These are phyloP conservation scores for Ceratotherium simum DNA, from an alignment of 2,113 vertebrate genomes.

Conservation along the genomic window DNA sequence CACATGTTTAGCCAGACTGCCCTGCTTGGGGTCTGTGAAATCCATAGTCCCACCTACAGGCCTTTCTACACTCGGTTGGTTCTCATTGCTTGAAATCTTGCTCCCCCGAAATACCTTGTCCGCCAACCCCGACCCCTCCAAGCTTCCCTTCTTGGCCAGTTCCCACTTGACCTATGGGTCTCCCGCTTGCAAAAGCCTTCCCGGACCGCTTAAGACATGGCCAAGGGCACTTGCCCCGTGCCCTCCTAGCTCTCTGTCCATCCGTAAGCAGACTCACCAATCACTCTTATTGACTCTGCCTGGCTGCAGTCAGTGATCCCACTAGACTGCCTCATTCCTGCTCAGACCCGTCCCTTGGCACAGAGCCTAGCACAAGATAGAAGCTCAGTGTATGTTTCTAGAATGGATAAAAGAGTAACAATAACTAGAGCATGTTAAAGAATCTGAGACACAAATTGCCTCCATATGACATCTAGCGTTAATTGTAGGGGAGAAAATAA, in stretches of 20 bases:
- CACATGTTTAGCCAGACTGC: neutral
- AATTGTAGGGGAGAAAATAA: neutral
- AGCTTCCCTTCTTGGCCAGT: neutral
- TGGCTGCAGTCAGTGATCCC: neutral
- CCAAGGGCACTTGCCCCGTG: neutral
- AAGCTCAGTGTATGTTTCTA: neutral
- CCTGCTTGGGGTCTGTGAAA: neutral
- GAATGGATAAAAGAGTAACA: neutral
- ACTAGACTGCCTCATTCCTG: neutral
- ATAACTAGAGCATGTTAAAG: neutral
- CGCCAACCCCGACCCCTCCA: neutral
- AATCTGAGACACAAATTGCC: neutral
- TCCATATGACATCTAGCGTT: neutral
- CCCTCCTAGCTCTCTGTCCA: no score
- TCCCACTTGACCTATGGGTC: neutral
- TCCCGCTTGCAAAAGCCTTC: neutral
- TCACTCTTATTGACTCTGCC: neutral
- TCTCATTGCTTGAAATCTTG: neutral
- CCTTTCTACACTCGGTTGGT: neutral
- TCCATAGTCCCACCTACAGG: neutral
- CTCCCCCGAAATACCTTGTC: neutral
- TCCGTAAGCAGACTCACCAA: neutral
- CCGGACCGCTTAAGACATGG: neutral
- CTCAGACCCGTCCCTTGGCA: neutral
- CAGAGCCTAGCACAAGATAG: neutral